Base-by-base conservation (phyloP, 2,888 invertebrate species). In the Lasioglossum figueresi region DNA sequence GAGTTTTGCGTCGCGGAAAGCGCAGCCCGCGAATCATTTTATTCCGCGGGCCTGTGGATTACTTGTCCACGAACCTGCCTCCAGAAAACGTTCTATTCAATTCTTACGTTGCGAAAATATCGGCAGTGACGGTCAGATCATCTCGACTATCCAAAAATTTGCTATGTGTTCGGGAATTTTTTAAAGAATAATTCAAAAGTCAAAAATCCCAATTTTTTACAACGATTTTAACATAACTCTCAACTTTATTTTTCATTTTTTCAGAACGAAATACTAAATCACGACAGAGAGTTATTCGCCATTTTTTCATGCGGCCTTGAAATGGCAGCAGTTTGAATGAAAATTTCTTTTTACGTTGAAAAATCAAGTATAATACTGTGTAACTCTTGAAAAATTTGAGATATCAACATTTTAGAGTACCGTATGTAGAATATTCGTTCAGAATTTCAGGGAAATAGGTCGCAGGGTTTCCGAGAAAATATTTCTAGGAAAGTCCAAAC, bases 1-100 rank as follows among this genome's bases (percentile, higher is more conserved):
- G 76, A 73, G 40, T 82, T 76, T 84, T 78, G 40, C 59, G 48
- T 52, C 66, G 23, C 78, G 16, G 43, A 40, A 74, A 56, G 68
- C 43, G 23, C 14, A 10, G 34, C 19, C 31, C 27, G 37, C 43
- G n/a, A 23, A 70, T 79, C 76, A 79, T 82, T 84, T 66, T 27
- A 34, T 52, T 19, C 43, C 23, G 34, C 19, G 31, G 63, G 16
- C 45, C 43, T 43, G 23, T 23, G n/a, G 37, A 37, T 66, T 40
- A 45, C 27, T 34, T 27, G 23, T n/a, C 68, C 23, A 1, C 63
- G 43, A 31, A 4, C 19, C n/a, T 56, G 45, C 12, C 12, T 34
- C 3, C 19, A n/a, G 27, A 71, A 8, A 16, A 19, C 43, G 68
- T 45, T 59, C 66, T 16, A 79, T 79, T 68, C n/a, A 4, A 56